A percentile compares a stretch with the other conserved stretches of the same genome.
These are phyloP conservation scores for Napeogenes sylphis DNA, from an alignment of 2,888 invertebrate genomes.

Conservation along the genomic window DNA sequence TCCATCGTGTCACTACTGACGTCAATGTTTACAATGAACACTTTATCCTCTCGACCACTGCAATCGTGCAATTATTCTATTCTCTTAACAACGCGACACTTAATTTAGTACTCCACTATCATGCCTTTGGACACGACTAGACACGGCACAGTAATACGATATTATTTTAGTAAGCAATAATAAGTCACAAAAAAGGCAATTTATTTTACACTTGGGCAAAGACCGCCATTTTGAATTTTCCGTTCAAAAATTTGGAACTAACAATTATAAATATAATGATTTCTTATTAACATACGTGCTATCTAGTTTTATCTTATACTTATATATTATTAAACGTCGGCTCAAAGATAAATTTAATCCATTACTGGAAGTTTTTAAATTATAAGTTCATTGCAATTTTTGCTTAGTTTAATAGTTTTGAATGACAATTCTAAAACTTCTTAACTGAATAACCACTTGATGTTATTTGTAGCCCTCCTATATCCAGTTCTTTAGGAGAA, in stretches of 20 bases:
- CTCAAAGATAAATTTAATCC: too few species aligned
- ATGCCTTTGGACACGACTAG: background rate
- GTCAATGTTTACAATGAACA: constrained; percentile 6
- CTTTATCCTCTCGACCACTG: constrained; percentile 20
- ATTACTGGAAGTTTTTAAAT: too few species aligned
- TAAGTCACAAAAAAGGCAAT: background rate
- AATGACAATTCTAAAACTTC: constrained; percentile 16
- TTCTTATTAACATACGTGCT: too few species aligned
- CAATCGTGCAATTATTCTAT: constrained; percentile 33
- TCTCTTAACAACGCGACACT: constrained; percentile 32
- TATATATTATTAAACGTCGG: too few species aligned
- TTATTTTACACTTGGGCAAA: too few species aligned
- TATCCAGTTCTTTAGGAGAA: constrained; percentile 17
- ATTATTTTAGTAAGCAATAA: background rate
- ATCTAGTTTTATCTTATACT: too few species aligned
- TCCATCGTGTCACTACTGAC: background rate
- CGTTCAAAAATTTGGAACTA: too few species aligned
- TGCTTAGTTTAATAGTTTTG: background rate
- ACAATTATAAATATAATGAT: too few species aligned
- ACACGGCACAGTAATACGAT: background rate
- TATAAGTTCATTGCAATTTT: too few species aligned
- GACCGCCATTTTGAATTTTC: too few species aligned
- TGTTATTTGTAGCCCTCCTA: constrained; percentile 8
- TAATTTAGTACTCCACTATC: constrained; percentile 27
- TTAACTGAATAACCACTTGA: constrained; percentile 3